These are phyloP conservation scores for Crypturellus tataupa DNA, from an alignment of 2,797 vertebrate species.

Conservation along the genomic window DNA sequence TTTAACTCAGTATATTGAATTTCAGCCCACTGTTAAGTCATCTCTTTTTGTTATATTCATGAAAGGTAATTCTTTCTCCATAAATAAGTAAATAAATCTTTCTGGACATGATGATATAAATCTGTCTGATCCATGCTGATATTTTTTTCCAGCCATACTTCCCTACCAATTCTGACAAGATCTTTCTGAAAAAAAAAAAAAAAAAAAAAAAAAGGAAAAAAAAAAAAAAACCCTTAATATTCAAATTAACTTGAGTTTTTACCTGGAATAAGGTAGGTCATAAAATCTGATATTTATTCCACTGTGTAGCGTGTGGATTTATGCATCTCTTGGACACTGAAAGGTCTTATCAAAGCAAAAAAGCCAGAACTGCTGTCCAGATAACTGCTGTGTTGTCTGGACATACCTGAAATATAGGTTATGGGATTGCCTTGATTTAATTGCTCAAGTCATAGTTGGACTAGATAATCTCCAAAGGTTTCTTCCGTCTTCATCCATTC, in stretches of 20 bases:
- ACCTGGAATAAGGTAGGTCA: not conserved
- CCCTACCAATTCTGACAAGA: not conserved
- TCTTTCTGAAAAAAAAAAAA: not conserved
- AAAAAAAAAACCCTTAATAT: not conserved
- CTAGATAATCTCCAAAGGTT: not conserved
- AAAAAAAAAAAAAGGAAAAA: not conserved
- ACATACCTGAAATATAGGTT: not conserved
- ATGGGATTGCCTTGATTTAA: not conserved
- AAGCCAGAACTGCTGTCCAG: not conserved
- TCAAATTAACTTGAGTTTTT: not conserved
- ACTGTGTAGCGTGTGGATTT: not conserved
- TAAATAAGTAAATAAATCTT: not conserved
- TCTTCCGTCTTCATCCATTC: not conserved
- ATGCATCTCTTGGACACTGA: not conserved
- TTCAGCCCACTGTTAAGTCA: not conserved
- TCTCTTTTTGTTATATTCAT: not conserved
- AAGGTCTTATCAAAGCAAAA: not conserved
- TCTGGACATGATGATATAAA: not conserved
- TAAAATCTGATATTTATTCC: not conserved
- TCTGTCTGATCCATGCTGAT: not conserved
- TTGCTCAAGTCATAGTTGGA: not conserved
- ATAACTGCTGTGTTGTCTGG: not conserved
- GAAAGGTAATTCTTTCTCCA: not conserved
- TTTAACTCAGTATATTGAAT: not conserved
- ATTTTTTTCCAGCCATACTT: not conserved